Evolutionary conservation across 1,140 invertebrate genomes (phyloP), one percentile per base, ranked within the genome.

Genomic region (Panagrolaimus sp.): DNA sequence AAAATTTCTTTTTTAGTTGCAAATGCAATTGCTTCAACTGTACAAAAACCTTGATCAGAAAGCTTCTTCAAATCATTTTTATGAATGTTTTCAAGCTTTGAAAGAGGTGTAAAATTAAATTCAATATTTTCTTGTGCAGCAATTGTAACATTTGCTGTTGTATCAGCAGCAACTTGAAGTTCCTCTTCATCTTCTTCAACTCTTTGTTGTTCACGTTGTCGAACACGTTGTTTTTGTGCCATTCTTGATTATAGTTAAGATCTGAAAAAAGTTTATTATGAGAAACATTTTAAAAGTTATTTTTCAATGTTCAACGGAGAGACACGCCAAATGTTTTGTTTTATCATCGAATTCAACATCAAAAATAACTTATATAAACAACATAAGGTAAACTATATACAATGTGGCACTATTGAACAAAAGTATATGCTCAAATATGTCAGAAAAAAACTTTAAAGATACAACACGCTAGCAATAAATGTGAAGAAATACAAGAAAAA

Each of bases 1-100:
- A 95, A 83, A 0, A 99, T 84, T 78, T 89, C 87, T 84, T 96
- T 97, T 80, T 93, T 96, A 0, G 94, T 91, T 2, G 92, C 89
- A 87, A 91, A 97, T 7, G 94, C 94, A 23, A 99, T 88, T 0
- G 94, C 88, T 84, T 98, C 95, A 0, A 98, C 91, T 0, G 96
- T 98, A 77, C 93, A 89, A 79, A 89, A 94, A 13, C 95, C 96
- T 69, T 89, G 89, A 82, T 97, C 93, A 84, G 91, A 88, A 14
- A 99, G 85, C 79, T 96, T 96, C 83, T 96, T 95, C 5, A 98
- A 88, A 84, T 99, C 96, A 16, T 88, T 88, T 25, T 51, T 13
- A 53, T 75, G 67, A 71, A 80, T 66, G 64, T 76, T 71, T 74
- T 57, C 51, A 23, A 57, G 51, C 2, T 57, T 16, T 20, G 4